These are phyloP conservation scores for Drosophila carrolli DNA, from an alignment of 1,140 invertebrate genomes.

Conservation along the genomic window DNA sequence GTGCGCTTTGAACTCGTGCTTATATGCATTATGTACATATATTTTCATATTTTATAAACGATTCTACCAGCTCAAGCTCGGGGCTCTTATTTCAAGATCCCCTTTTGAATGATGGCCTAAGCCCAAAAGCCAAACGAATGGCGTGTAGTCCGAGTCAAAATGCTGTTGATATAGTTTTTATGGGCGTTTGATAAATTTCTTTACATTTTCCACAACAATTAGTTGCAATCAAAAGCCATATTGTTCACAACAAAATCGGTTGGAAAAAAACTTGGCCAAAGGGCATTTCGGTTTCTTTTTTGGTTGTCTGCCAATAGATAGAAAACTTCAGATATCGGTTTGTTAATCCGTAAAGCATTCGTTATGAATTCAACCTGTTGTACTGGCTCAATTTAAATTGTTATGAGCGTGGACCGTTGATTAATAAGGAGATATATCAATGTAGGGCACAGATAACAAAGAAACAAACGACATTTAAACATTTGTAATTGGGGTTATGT, in stretches of 20 bases:
- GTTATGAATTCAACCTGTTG: conserved; percentile 46
- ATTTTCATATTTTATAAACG: conserved; percentile 82
- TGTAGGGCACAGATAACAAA: conserved; percentile 29
- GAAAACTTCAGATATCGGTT: conserved; percentile 22
- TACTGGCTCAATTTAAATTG: conserved; percentile 46
- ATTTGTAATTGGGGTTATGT: conserved; percentile 17
- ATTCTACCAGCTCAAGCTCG: conserved; percentile 57
- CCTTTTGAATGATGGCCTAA: conserved; percentile 71
- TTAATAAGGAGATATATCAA: conserved; percentile 30
- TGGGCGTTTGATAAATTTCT: conserved; percentile 81
- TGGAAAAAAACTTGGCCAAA: conserved; percentile 21
- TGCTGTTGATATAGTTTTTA: conserved; percentile 80
- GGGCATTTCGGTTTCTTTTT: conserved; percentile 36
- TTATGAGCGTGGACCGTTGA: conserved; percentile 17
- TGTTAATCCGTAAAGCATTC: conserved; percentile 43
- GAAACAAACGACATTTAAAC: conserved; percentile 3
- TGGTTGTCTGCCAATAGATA: conserved; percentile 7
- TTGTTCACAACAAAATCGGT: conserved; percentile 54
- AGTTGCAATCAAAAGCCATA: conserved; percentile 78
- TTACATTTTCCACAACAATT: conserved; percentile 74
- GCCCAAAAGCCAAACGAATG: conserved; percentile 49
- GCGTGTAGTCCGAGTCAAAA: conserved; percentile 38
- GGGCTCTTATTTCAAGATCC: conserved; percentile 58
- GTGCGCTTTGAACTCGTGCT: conserved; percentile 72
- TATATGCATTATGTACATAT: conserved; percentile 79